Conservation (phyloP, 1,140 invertebrate species). For the Temnothorax longispinosus region DNA sequence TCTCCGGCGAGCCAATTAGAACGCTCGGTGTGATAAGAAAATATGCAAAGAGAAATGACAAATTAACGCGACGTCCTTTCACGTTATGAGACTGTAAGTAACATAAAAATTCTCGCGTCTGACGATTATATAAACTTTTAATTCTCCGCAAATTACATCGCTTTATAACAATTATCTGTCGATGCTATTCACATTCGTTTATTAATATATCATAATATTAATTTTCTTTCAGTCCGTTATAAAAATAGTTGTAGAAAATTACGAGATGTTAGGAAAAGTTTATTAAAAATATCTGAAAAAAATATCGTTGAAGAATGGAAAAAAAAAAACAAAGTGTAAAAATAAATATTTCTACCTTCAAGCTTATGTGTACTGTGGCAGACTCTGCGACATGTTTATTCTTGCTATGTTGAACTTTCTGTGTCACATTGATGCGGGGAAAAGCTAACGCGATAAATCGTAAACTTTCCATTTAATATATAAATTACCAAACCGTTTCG, state of each 20-base stretch:
- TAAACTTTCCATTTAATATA: slow-evolving; percentile 17
- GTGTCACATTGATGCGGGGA: background rate
- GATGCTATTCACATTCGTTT: background rate
- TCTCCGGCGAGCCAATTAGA: slow-evolving; percentile 12
- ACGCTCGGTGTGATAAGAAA: background rate
- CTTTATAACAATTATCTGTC: background rate
- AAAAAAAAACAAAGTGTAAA: background rate
- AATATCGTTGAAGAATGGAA: background rate
- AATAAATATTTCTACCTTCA: background rate
- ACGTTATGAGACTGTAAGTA: background rate
- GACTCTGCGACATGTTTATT: background rate
- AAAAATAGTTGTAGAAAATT: slow-evolving; percentile 1
- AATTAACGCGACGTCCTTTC: slow-evolving; percentile 4
- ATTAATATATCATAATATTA: background rate
- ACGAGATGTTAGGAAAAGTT: background rate
- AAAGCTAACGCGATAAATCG: slow-evolving; percentile 21
- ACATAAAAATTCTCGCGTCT: background rate
- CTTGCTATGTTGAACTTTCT: background rate
- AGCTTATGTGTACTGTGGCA: background rate
- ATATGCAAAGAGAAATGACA: background rate
- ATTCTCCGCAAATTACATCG: background rate
- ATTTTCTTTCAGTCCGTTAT: background rate
- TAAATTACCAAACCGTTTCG: background rate
- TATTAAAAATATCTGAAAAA: background rate
- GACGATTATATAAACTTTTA: background rate